Evolutionary conservation across 2,113 vertebrate genomes (phyloP).

Genomic region (Geothlypis trichas): DNA sequence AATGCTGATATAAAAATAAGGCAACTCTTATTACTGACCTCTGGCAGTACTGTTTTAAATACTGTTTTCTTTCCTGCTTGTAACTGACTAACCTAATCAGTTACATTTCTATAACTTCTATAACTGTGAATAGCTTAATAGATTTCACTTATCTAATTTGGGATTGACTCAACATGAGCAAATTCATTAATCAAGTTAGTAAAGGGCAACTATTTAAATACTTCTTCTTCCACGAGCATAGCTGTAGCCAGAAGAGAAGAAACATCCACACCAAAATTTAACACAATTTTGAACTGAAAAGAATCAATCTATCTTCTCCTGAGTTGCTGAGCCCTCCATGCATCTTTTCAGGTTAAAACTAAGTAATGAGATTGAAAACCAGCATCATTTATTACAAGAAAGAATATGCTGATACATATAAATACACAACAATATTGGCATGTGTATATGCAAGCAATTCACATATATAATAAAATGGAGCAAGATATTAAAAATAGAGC

Average conservation of each 20-base stretch:
- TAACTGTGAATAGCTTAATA: not conserved
- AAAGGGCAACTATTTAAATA: not conserved
- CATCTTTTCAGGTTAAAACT: not conserved
- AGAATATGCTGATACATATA: not conserved
- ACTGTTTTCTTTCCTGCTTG: not conserved
- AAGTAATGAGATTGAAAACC: not conserved
- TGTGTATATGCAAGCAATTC: not conserved
- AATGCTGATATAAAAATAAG: not conserved
- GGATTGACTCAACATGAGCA: not conserved
- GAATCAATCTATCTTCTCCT: not conserved
- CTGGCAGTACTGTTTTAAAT: not conserved
- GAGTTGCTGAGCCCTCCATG: rapidly evolving
- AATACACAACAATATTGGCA: not conserved
- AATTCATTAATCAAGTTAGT: not conserved
- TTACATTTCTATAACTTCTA: not conserved
- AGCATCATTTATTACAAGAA: not conserved
- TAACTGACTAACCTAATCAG: not conserved
- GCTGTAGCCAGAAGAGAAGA: not conserved
- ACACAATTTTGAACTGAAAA: not conserved
- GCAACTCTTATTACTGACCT: not conserved
- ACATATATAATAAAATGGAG: not conserved
- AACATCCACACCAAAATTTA: not conserved
- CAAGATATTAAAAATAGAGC: not conserved
- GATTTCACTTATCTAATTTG: not conserved
- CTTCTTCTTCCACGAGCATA: not conserved